Conservation (phyloP, 2,797 vertebrate genomes). For the Dicrostonyx torquatus region DNA sequence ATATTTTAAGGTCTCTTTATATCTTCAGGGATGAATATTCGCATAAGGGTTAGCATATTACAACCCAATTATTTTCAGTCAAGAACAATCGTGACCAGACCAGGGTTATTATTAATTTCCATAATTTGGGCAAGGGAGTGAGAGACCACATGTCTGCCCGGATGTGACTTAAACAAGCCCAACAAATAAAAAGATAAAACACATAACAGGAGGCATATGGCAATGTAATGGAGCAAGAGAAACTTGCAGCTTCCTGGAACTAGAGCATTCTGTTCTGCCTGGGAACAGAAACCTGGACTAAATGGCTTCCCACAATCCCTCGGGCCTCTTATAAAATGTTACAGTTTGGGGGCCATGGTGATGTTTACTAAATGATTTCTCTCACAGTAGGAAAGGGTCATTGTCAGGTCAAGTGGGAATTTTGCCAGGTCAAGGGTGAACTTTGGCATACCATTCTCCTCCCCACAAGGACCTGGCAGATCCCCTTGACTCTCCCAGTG, state of each 20-base stretch:
- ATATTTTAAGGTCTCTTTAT: constrained; percentile 47
- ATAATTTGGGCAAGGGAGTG: constrained; percentile 22
- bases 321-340: not conserved
- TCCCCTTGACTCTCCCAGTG: not conserved
- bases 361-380: not conserved
- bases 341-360: not conserved
- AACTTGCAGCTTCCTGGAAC: not conserved
- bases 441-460: not conserved
- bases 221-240: not conserved
- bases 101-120: constrained; percentile 44
- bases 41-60: constrained; percentile 50
- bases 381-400: too few species aligned
- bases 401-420: not conserved
- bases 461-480: not conserved
- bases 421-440: not conserved
- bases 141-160: not conserved
- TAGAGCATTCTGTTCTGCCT: not conserved
- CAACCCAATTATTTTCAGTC: constrained; percentile 55
- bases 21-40: constrained; percentile 47
- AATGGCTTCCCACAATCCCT: not conserved
- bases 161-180: not conserved
- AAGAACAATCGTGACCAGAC: not conserved
- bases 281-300: not conserved
- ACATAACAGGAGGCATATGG: not conserved
- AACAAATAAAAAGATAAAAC: constrained; percentile 16